A percentile compares a stretch with the other conserved stretches of the same genome.
phyloP scores from a whole-genome alignment of 2,797 vertebrate genomes.

The Threskiornis aethiopicus region DNA sequence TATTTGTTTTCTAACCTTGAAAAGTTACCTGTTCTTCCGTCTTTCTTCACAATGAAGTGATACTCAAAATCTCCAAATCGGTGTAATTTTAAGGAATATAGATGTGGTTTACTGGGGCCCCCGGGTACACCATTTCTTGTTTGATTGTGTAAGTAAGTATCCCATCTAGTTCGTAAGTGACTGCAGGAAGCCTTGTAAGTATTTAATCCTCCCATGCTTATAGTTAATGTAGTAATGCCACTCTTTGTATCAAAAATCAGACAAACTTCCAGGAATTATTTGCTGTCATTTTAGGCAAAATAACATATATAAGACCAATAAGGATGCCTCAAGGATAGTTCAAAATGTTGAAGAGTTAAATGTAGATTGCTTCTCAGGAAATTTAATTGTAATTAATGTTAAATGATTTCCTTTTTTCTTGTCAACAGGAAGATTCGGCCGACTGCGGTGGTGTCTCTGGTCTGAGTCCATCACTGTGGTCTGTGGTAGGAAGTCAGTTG shows the following conservation, averaged over 20 bases:
- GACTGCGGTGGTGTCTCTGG: constrained; percentile 92
- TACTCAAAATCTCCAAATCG: background rate
- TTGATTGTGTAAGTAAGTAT: background rate
- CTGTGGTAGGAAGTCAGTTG: constrained; percentile 85
- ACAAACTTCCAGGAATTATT: background rate
- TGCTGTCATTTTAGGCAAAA: background rate
- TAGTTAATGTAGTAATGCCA: background rate
- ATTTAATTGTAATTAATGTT: background rate
- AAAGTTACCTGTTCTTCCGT: background rate
- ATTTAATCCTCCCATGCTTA: background rate
- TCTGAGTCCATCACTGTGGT: constrained; percentile 86
- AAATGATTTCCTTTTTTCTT: constrained; percentile 42
- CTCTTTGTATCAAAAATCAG: background rate
- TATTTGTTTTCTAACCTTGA: background rate
- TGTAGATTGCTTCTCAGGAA: background rate
- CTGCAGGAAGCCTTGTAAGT: background rate
- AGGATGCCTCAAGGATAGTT: background rate
- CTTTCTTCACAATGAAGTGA: background rate
- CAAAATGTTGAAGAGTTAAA: background rate
- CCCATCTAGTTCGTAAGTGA: background rate
- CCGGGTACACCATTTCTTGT: background rate
- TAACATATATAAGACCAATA: background rate
- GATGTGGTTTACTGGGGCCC: background rate
- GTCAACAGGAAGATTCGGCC: constrained; percentile 89
- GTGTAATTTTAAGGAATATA: background rate